Evolutionary conservation across 2,113 vertebrate genomes (phyloP).

Genomic region (Gavia stellata): DNA sequence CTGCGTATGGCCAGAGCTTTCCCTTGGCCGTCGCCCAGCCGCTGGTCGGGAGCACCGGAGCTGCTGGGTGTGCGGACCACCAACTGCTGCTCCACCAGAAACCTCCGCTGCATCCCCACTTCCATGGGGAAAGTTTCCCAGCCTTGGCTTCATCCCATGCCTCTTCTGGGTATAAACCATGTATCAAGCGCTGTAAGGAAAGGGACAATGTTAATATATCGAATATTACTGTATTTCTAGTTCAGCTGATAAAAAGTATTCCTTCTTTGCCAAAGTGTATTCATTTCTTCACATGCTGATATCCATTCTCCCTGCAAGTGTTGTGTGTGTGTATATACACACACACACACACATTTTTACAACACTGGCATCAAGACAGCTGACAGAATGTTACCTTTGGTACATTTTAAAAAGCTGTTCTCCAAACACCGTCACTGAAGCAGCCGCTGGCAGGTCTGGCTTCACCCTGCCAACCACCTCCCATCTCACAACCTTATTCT

Average conservation of each 20-base stretch:
- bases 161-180: neutral
- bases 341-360: neutral
- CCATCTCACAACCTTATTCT: neutral
- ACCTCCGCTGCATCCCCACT: neutral
- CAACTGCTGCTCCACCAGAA: neutral
- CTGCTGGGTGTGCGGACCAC: neutral
- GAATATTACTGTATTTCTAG: neutral
- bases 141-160: neutral
- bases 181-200: neutral
- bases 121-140: neutral
- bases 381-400: neutral
- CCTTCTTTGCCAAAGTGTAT: neutral
- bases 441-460: neutral
- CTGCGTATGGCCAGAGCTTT: rapidly evolving
- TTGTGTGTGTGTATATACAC: too few species aligned
- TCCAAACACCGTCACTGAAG: neutral
- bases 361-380: neutral
- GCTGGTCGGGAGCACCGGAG: neutral
- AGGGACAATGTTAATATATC: neutral
- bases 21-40: neutral
- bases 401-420: neutral
- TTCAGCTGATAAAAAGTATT: neutral
- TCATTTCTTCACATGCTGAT: neutral
- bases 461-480: neutral
- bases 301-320: neutral